Evolutionary conservation across 2,113 vertebrate species (phyloP), one percentile per base, ranked within the genome.

Genomic region (Lucifuga dentata): DNA sequence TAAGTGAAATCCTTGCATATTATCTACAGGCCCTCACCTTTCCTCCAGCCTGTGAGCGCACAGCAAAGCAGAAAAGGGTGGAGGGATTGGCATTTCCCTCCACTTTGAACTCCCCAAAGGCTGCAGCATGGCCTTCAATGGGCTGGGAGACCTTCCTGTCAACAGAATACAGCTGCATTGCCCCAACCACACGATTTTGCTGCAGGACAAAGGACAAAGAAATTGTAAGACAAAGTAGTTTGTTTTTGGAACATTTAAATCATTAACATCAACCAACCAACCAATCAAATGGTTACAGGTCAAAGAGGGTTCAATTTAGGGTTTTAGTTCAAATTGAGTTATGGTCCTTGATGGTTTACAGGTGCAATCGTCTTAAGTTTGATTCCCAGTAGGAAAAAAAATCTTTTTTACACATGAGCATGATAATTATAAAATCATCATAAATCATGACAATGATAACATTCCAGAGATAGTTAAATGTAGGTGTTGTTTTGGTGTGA

Each of bases 131-230:
- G 50, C 96, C 96, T 68, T 97, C 96, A 40, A 97, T 96, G 41
- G 96, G 94, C 24, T 98, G 96, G 24, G 96, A 98, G 21, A 97
- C 95, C 81, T 98, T 98, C 68, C 95, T 94, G 17, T 97, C 96
- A 49, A 97, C 95, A 0, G 96, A 97, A 67, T 96, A 98, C 41
- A 98, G 88, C 90, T 97, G 96, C 95, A 97, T 97, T 29, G 95
- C 94, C 6, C 96, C 96, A 15, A 96, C 94, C 23, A 98, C 96
- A 15, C 94, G 93, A 68, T 97, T 97, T 95, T 98, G 96, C 96
- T 98, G 78, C 49, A 67, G 35, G 23, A 29, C 17, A 45, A 57
- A 38, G 23, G 48, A 8, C 53, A 2, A 7, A 17, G 65, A 58
- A 5, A 60, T 5, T 0, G 1, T 12, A 4, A 33, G 0, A 53